Conservation (phyloP, 1,140 invertebrate species). For the Aporrectodea caliginosa region DNA sequence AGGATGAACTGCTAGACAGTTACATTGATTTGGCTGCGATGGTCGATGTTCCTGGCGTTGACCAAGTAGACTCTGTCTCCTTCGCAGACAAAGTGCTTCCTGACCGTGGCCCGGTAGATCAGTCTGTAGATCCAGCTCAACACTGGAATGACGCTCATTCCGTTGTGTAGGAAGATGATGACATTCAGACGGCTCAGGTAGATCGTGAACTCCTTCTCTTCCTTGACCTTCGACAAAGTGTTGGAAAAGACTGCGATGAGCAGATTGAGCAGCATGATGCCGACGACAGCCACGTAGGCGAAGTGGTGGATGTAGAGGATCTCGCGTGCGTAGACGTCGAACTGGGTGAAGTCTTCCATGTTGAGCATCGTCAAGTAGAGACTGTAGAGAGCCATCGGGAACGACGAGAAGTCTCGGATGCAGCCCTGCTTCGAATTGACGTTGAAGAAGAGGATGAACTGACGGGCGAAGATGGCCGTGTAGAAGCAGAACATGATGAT, state of each 20-base stretch:
- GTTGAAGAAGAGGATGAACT: conserved; percentile 2
- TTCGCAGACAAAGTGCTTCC: neutral
- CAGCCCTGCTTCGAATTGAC: neutral
- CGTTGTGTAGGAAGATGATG: neutral
- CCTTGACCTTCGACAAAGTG: neutral
- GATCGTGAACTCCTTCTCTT: neutral
- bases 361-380: neutral
- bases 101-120: neutral
- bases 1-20: too few species aligned
- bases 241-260: neutral
- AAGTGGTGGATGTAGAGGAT: neutral
- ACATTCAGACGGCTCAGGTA: neutral
- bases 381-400: neutral
- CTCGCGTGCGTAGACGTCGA: neutral
- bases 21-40: neutral
- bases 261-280: neutral
- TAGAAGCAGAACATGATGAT: neutral
- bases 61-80: neutral
- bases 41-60: neutral
- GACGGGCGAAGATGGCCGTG: conserved; percentile 1
- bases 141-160: neutral
- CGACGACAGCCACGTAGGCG: neutral
- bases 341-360: neutral
- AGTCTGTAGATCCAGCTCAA: neutral
- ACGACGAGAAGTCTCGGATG: neutral